Conservation (phyloP, 2,113 vertebrate species). For the Istiophorus platypterus region DNA sequence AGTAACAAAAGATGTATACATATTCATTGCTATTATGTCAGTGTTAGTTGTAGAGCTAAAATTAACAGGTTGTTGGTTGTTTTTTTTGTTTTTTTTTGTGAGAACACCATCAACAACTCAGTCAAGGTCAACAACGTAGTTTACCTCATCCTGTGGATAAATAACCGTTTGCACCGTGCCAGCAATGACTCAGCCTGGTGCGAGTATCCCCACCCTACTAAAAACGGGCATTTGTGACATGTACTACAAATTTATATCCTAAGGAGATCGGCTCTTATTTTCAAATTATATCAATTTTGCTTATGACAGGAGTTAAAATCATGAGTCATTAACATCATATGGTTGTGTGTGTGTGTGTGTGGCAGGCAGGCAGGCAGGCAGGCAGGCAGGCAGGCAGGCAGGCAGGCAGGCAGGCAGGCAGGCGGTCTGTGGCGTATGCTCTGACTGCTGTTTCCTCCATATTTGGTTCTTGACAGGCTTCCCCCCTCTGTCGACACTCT, state of each 20-base stretch:
- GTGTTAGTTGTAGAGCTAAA: not conserved
- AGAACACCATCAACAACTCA: not conserved
- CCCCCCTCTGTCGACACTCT: conserved; percentile 29
- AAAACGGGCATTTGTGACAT: no score
- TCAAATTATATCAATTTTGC: not conserved
- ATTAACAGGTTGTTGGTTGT: not conserved
- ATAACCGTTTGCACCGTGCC: no score
- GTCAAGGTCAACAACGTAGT: not conserved
- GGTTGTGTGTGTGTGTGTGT: conserved; percentile 7
- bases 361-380: not conserved
- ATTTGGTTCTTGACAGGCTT: conserved; percentile 68
- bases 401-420: not conserved
- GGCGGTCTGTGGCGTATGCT: not conserved
- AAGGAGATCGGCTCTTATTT: not conserved
- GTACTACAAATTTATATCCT: not conserved
- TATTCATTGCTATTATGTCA: not conserved
- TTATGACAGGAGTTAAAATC: not conserved
- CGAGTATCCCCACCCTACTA: no score
- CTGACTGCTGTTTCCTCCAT: conserved; percentile 65
- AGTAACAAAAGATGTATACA: not conserved
- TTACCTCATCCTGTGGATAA: no score
- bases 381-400: not conserved
- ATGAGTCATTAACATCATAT: not conserved
- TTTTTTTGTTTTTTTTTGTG: no score
- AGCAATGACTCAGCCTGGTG: no score